Percentiles rank a stretch among this genome's conserved stretches.
These are phyloP conservation scores for Drosophila paulistorum DNA, from an alignment of 1,140 invertebrate species.

Conservation along the genomic window DNA sequence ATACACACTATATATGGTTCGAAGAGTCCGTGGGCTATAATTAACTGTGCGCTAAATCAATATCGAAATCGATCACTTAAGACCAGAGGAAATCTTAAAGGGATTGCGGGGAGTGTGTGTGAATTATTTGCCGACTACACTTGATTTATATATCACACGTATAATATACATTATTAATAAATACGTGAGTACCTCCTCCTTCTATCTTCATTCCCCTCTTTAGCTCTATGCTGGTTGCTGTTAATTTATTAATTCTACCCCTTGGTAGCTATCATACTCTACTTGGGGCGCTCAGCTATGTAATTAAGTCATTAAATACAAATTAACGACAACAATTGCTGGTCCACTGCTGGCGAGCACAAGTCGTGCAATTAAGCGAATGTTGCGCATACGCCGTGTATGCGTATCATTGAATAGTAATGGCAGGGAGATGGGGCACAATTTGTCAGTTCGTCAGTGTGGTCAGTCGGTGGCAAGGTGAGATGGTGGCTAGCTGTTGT, in stretches of 20 bases:
- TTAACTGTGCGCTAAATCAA: slow-evolving; percentile 43
- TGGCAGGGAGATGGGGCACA: background rate
- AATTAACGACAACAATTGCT: slow-evolving; percentile 61
- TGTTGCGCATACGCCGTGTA: slow-evolving; percentile 64
- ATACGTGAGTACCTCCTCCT: background rate
- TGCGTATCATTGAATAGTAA: background rate
- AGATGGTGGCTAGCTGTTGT: slow-evolving; percentile 1
- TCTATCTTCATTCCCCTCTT: background rate
- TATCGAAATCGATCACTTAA: slow-evolving; percentile 10
- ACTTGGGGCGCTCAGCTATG: slow-evolving; percentile 11
- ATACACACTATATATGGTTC: slow-evolving; percentile 38
- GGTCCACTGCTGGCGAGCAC: slow-evolving; percentile 3
- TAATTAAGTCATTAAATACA: slow-evolving; percentile 77
- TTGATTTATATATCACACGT: background rate
- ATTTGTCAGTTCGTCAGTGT: slow-evolving; percentile 27
- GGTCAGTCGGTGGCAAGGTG: slow-evolving; percentile 11
- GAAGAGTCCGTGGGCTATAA: slow-evolving; percentile 32
- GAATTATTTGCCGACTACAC: background rate
- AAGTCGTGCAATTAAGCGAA: slow-evolving; percentile 56
- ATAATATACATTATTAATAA: background rate
- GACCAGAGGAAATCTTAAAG: background rate
- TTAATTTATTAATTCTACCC: slow-evolving; percentile 55
- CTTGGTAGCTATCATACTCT: slow-evolving; percentile 22
- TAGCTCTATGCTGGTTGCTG: background rate
- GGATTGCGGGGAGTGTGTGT: background rate